Evolutionary conservation across 2,888 invertebrate species (phyloP), one percentile per base, ranked within the genome.

Genomic region (Leucoma salicis): DNA sequence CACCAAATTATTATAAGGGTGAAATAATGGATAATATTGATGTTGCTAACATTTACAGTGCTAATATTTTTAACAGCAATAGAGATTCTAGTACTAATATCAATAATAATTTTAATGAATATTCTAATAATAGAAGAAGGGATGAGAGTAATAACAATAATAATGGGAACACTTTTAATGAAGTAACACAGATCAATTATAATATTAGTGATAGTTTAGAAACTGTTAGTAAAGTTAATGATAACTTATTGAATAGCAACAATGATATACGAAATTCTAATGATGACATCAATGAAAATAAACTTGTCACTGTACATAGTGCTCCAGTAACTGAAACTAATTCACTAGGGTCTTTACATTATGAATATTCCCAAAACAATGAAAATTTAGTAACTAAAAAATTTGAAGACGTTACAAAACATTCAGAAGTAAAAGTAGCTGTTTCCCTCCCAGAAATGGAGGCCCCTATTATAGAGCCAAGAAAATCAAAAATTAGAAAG

Each of bases 341-440:
- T 6, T 8, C 25, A 14, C 15, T 12, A 25, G 3, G 10, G 16
- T 35, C n/a, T 12, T 24, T n/a, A 25, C 15, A 15, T 3, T n/a
- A 27, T 2, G 0, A 41, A 36, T 1, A 12, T 7, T 12, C 2
- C n/a, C 2, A 28, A 7, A 12, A 28, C 8, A 8, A 12, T 18
- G 36, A 42, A 5, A 28, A 7, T 8, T 11, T 2, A 8, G 25
- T 21, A 5, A 8, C 11, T n/a, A 14, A 14, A 27, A 27, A 35
- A 0, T 25, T 13, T 18, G 13, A 16, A 14, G 7, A 12, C 62
- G 53, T 1, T 33, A 35, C 39, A 31, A 65, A 57, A 24, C 69
- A 74, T 8, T 41, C 55, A 6, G 60, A 63, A 1, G 64, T 61
- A 14, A 53, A 66, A 15, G 18, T 14, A 27, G 18, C 42, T 13